A percentile compares a stretch with the other conserved stretches of the same genome.
These are phyloP conservation scores for Rhagonycha fulva DNA, from an alignment of 2,888 invertebrate species.

Conservation along the genomic window DNA sequence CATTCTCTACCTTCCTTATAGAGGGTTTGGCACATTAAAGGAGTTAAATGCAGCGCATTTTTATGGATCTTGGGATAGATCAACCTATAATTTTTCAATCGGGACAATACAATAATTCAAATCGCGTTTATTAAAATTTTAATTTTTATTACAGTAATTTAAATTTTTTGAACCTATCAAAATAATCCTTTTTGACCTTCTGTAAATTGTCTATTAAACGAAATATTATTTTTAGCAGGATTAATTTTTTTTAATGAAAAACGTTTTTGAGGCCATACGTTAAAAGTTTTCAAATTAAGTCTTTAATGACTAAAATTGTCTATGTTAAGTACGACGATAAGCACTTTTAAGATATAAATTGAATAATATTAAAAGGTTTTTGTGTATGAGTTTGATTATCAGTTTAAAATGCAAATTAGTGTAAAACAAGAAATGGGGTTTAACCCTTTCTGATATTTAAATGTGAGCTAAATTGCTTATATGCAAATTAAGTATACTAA, in stretches of 20 bases:
- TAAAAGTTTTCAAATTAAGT: neutral
- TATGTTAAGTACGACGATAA: neutral
- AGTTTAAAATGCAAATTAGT: conserved; percentile 24
- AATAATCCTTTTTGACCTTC: neutral
- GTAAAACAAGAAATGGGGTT: conserved; percentile 14
- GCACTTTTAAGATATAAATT: neutral
- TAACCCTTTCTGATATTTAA: conserved; percentile 13
- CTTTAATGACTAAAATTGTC: neutral
- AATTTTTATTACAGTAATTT: too few species aligned
- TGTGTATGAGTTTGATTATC: neutral
- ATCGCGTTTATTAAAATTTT: too few species aligned
- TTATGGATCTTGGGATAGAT: neutral
- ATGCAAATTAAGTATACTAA: neutral
- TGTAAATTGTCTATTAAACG: neutral
- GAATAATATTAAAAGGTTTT: neutral
- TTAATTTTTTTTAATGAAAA: neutral
- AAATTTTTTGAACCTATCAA: neutral
- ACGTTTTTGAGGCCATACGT: neutral
- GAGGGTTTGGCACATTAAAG: neutral
- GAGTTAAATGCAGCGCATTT: neutral
- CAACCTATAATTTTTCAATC: too few species aligned
- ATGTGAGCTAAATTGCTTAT: conserved; percentile 1
- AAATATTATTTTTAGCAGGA: neutral
- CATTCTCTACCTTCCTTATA: neutral
- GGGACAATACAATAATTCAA: too few species aligned